Evolutionary conservation across 2,888 invertebrate species (phyloP).

Genomic region (Lottia gigantea): DNA sequence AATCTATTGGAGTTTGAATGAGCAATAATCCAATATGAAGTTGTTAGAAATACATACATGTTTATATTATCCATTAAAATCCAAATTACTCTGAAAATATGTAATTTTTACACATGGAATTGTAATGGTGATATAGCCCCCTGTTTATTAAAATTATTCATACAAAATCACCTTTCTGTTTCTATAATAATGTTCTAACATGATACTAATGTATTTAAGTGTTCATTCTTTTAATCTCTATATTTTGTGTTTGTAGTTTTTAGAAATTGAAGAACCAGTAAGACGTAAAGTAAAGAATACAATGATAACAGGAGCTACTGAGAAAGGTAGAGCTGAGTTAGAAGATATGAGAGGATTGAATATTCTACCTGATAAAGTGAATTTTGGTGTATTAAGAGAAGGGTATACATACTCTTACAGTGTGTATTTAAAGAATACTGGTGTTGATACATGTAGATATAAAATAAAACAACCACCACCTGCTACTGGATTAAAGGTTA

Average conservation of each 20-base stretch:
- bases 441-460: constrained; percentile 66
- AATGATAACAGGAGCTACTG: constrained; percentile 58
- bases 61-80: too few relatives aligned
- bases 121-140: too few relatives aligned
- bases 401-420: constrained; percentile 63
- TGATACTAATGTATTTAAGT: too few relatives aligned
- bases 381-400: constrained; percentile 67
- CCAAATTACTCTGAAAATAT: too few relatives aligned
- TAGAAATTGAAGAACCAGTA: constrained; percentile 62
- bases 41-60: too few relatives aligned
- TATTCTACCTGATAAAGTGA: constrained; percentile 61
- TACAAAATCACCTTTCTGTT: too few relatives aligned
- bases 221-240: too few relatives aligned
- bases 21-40: too few relatives aligned
- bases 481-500: constrained; percentile 63
- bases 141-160: too few relatives aligned
- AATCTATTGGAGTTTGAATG: too few relatives aligned
- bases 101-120: too few relatives aligned
- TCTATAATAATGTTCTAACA: too few relatives aligned
- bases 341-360: constrained; percentile 61
- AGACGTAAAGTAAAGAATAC: constrained; percentile 60
- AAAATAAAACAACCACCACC: constrained; percentile 67
- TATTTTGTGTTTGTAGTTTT: constrained; percentile 44
- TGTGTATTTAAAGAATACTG: constrained; percentile 64
- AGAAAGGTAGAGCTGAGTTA: constrained; percentile 51